phyloP scores from a whole-genome alignment of 2,888 invertebrate species.

The Cryptophagus acutangulus region DNA sequence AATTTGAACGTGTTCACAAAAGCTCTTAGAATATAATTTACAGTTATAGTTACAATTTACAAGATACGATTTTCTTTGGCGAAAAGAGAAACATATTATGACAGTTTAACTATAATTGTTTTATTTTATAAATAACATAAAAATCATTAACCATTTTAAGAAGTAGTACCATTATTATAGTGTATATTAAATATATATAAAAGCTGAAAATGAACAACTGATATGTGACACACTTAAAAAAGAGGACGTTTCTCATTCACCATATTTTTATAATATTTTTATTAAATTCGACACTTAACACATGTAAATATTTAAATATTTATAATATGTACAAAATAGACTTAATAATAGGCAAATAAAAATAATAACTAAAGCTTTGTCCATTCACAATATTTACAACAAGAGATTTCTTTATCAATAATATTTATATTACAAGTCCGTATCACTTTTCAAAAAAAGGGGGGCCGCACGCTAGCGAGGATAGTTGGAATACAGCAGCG shows the following conservation, averaged over 20 bases:
- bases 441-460: constrained; percentile 24
- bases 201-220: constrained; percentile 19
- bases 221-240: constrained; percentile 12
- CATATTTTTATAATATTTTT: no score
- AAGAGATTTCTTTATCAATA: constrained; percentile 9
- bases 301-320: constrained; percentile 39
- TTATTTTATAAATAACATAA: not conserved
- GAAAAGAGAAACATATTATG: constrained; percentile 40
- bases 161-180: constrained; percentile 14
- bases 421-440: constrained; percentile 27
- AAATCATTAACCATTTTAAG: not conserved
- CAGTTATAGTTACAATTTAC: constrained; percentile 41
- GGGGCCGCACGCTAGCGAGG: constrained; percentile 43
- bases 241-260: constrained; percentile 41
- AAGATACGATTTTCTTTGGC: constrained; percentile 45
- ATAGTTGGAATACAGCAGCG: constrained; percentile 47
- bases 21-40: constrained; percentile 46
- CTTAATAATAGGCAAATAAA: constrained; percentile 26
- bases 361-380: constrained; percentile 39
- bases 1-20: constrained; percentile 49
- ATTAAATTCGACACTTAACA: constrained; percentile 31
- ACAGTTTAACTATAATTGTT: constrained; percentile 9
- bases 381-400: constrained; percentile 38
- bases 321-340: constrained; percentile 40
- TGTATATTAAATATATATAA: constrained; percentile 16